Conservation (phyloP, 2,113 vertebrate genomes). For the Empidonax alnorum region DNA sequence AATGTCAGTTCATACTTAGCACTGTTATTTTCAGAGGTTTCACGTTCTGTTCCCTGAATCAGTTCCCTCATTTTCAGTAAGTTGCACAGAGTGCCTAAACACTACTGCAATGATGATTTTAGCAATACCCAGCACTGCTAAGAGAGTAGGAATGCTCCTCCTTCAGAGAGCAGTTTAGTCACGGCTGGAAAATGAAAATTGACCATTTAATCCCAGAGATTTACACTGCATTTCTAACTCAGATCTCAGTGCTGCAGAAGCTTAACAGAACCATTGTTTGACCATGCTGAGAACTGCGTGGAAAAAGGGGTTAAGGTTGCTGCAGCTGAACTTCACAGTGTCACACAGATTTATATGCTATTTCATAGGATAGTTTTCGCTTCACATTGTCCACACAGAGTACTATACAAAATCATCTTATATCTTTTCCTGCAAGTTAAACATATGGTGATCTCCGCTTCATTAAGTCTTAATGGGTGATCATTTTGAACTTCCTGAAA, state of each 20-base stretch:
- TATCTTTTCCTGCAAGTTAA: neutral
- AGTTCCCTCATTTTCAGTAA: neutral
- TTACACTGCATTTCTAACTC: constrained; percentile 60
- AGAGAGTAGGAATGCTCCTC: neutral
- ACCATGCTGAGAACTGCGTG: neutral
- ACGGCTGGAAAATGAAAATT: constrained; percentile 61
- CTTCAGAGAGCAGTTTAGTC: constrained; percentile 50
- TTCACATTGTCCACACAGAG: rapidly evolving
- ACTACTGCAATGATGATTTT: neutral
- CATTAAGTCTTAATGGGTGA: neutral
- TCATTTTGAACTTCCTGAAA: neutral
- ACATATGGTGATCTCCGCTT: neutral
- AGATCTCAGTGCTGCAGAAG: constrained; percentile 9
- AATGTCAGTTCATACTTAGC: neutral
- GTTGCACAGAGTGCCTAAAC: neutral
- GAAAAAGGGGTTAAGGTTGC: constrained; percentile 27
- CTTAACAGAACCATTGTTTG: constrained; percentile 47
- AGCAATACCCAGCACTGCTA: neutral
- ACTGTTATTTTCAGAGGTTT: neutral
- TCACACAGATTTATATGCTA: constrained; percentile 10
- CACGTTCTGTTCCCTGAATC: neutral
- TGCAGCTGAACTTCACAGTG: constrained; percentile 25
- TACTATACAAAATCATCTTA: neutral
- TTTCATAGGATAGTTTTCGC: neutral
- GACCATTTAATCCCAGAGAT: constrained; percentile 65